phyloP scores from a whole-genome alignment of 2,113 vertebrate genomes.

The Oreocharis arfaki region DNA sequence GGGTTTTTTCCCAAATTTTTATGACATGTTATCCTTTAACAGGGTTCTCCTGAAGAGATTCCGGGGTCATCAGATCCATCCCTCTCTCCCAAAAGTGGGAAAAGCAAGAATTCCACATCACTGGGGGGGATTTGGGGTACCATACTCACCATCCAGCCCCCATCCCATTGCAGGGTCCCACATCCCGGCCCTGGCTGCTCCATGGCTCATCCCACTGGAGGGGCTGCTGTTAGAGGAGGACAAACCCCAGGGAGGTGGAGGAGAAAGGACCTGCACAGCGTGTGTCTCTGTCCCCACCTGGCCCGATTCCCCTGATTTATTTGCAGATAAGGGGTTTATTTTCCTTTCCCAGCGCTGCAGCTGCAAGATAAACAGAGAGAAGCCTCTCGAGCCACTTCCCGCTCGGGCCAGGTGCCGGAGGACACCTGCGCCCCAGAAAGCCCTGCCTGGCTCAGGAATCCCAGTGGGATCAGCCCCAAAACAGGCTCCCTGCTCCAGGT shows the following conservation, averaged over 20 bases:
- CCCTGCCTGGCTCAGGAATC: background rate
- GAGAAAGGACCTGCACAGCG: accelerated
- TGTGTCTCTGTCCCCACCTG: background rate
- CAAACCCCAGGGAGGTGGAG: accelerated
- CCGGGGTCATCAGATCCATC: background rate
- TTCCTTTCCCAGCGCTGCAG: background rate
- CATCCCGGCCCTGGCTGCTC: background rate
- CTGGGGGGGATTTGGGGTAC: background rate
- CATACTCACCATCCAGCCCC: accelerated
- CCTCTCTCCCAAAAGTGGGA: background rate
- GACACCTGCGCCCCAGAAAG: background rate
- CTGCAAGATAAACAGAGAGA: background rate
- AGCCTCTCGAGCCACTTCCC: background rate
- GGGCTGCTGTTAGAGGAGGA: background rate
- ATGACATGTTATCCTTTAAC: background rate
- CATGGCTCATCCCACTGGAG: accelerated
- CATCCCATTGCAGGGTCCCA: accelerated
- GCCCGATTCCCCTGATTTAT: background rate
- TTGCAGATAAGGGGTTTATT: constrained; percentile 19
- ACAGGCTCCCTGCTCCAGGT: accelerated
- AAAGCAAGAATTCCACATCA: background rate
- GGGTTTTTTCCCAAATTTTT: accelerated
- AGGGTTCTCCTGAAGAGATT: background rate
- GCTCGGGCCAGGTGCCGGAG: background rate
- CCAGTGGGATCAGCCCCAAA: background rate